Conservation (phyloP, 2,888 invertebrate species). For the Latrodectus elegans region DNA sequence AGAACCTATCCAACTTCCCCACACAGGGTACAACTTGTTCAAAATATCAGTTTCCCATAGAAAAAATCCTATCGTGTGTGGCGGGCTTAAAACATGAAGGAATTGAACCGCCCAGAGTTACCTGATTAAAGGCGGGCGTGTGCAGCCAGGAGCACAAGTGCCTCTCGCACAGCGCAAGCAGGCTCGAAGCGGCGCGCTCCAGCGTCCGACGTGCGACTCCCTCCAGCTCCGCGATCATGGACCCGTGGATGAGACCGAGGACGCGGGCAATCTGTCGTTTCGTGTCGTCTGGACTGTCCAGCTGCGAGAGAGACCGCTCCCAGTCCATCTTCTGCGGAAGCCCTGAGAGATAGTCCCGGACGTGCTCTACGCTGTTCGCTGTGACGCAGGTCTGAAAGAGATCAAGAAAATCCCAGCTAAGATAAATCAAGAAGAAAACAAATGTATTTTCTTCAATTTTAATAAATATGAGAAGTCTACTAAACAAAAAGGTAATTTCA, state of each 20-base stretch:
- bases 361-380: slow-evolving; percentile 56
- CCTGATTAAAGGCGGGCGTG: slow-evolving; percentile 20
- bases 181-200: background rate
- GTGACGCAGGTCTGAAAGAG: slow-evolving; percentile 26
- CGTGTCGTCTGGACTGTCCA: background rate
- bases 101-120: background rate
- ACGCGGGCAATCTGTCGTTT: slow-evolving; percentile 39
- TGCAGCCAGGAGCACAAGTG: slow-evolving; percentile 37
- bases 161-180: slow-evolving; percentile 23
- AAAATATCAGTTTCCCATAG: too few relatives aligned
- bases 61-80: too few relatives aligned
- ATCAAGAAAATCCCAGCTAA: background rate
- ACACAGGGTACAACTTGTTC: too few relatives aligned
- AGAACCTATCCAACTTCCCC: too few relatives aligned
- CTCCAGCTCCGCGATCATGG: slow-evolving; percentile 33
- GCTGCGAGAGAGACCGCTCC: slow-evolving; percentile 12
- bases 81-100: too few relatives aligned
- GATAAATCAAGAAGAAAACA: background rate
- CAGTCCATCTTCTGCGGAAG: slow-evolving; percentile 54
- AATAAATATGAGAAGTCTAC: too few relatives aligned
- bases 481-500: too few relatives aligned
- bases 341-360: slow-evolving; percentile 29
- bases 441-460: background rate
- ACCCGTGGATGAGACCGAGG: slow-evolving; percentile 41
- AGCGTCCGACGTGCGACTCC: background rate